These are phyloP conservation scores for Amblyornis subalaris DNA, from an alignment of 2,113 vertebrate genomes.

Conservation along the genomic window DNA sequence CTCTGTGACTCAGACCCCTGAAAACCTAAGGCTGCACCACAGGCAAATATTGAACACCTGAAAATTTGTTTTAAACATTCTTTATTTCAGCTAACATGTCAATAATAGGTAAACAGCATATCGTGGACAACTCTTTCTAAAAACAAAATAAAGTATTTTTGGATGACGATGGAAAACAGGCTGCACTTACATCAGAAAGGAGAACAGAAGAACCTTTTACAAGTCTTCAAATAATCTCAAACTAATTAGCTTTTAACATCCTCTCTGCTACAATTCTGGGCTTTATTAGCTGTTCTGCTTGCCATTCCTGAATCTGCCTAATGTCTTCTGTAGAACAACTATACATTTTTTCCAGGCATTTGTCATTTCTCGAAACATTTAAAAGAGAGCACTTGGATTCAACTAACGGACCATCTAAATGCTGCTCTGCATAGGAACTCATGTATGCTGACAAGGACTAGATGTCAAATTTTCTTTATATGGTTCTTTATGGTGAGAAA, in stretches of 20 bases:
- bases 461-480: constrained; percentile 57
- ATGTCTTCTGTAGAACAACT: constrained; percentile 26
- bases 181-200: neutral
- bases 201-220: constrained; percentile 27
- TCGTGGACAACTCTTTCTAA: neutral
- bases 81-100: neutral
- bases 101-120: neutral
- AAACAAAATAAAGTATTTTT: neutral
- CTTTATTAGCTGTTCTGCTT: constrained; percentile 36
- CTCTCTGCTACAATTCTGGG: constrained; percentile 7
- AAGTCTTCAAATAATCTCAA: constrained; percentile 41
- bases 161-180: neutral
- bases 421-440: constrained; percentile 40
- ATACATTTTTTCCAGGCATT: constrained; percentile 40
- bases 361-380: constrained; percentile 43
- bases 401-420: constrained; percentile 29
- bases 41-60: neutral
- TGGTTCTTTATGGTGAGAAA: constrained; percentile 51
- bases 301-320: constrained; percentile 6
- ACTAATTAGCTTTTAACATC: constrained; percentile 45
- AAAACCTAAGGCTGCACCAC: neutral
- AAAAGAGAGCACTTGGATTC: constrained; percentile 32
- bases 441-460: constrained; percentile 51
- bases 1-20: neutral
- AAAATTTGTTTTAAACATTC: neutral